Evolutionary conservation across 2,797 vertebrate species (phyloP).

Genomic region (Rallus crepitans): DNA sequence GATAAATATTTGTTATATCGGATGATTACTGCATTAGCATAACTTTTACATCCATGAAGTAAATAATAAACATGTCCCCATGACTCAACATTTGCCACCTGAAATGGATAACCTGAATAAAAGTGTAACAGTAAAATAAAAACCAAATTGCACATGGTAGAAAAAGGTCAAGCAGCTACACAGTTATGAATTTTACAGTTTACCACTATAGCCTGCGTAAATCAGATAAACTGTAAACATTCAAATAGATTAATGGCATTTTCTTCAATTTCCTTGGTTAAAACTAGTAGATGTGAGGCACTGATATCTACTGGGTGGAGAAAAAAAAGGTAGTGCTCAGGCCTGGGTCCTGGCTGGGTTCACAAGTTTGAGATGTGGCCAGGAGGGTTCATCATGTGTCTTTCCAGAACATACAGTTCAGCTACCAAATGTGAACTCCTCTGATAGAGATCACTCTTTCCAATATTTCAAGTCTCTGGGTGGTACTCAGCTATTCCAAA

Average conservation of each 20-base stretch:
- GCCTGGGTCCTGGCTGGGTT: not conserved
- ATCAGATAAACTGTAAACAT: not conserved
- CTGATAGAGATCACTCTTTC: not conserved
- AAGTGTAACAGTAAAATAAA: not conserved
- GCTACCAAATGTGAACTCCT: not conserved
- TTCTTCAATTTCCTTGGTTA: not conserved
- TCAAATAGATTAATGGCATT: not conserved
- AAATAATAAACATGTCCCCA: not conserved
- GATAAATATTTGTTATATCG: not conserved
- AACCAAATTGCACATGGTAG: not conserved
- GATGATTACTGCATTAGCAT: not conserved
- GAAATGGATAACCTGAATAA: not conserved
- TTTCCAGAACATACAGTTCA: not conserved
- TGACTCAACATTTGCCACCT: not conserved
- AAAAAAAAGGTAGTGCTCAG: not conserved
- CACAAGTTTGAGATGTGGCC: not conserved
- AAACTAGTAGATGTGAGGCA: not conserved
- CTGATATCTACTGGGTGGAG: not conserved
- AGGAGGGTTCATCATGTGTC: accelerated
- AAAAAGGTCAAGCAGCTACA: not conserved
- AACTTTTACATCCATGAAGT: not conserved
- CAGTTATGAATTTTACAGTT: not conserved
- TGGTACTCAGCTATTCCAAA: not conserved
- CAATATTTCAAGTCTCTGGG: not conserved
- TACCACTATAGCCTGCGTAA: not conserved